Base-by-base conservation (phyloP, 2,113 vertebrate genomes). In the Capreolus pygargus region DNA sequence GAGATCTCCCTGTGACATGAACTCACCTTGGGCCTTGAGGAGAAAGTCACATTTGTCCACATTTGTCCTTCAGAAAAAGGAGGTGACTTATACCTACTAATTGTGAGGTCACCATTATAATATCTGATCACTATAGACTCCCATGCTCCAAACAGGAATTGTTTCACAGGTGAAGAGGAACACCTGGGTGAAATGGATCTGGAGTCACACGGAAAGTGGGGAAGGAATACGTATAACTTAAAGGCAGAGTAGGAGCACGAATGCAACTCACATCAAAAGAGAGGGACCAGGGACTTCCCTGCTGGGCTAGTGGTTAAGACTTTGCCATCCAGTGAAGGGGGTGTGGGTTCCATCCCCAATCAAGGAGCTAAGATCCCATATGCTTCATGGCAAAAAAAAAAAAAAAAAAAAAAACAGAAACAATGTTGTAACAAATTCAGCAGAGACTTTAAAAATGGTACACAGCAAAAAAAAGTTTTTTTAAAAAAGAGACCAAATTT, bases 291-390 rank as follows among this genome's bases (percentile, higher is more conserved):
- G 67, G 19, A 74, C 21, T 74, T 36, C 36, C 11, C 67, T 39
- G 21, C 19, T 70, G n/a, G 67, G 39, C 10, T 70, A 39, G 19
- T 39, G 19, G 67, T 25, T 6, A 74, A 74, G 67, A 74, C 19
- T 74, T 74, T 39, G 21, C 21, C 67, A 39, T 74, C 11, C 67
- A 74, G 1, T 12, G 67, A 39, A 39, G 36, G 5, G 10, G 67
- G 10, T 39, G 10, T 74, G 11, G n/a, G 67, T 25, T 39, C 1
- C 1, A 74, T 39, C 10, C 67, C 36, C 2, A 0, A 5, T 74
- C 67, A 74, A 74, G 67, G 21, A 74, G 67, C n/a, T 25, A 74
- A 74, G 67, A 23, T 39, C 36, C n/a, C 67, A 74, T 39, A 13
- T 6, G n/a, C 36, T 39, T 39, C 36, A 1, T 13, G 21, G 21